Evolutionary conservation across 1,140 invertebrate species (phyloP), one percentile per base, ranked within the genome.

Genomic region (Zaprionus capensis): DNA sequence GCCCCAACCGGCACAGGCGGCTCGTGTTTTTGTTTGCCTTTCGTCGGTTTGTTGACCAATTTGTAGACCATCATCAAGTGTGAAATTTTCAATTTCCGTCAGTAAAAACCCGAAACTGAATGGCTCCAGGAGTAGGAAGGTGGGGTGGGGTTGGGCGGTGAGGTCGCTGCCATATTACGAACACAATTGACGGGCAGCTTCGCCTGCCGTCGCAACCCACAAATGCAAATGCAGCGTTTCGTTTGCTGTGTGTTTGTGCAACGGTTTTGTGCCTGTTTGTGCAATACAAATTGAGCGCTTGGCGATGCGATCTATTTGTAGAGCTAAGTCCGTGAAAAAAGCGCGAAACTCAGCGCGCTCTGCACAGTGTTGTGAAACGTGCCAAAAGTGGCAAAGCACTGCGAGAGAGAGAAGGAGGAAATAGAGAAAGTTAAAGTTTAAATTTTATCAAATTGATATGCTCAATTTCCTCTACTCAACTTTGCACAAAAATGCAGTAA

Each of bases 61-160:
- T 87, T 87, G 83, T 76, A 82, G 85, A 78, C 83, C 84, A 87
- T 87, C 85, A 88, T 84, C 83, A 88, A 87, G 83, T 87, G 83
- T 88, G 83, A 87, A 87, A 87, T 87, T 87, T 87, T 74, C 83
- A 87, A 87, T 87, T 87, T 87, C 83, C 83, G 85, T 78, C 67
- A 56, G 26, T 28, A 56, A 56, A 56, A 56, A 53, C 17, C 17
- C 20, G 6, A 14, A 22, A 26, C 14, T 17, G 26, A 12, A 56
- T n/a, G 15, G n/a, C 46, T 7, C 5, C 5, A 31, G 9, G 0
- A 1, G 26, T 11, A 28, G 22, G 1, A 1, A 62, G 41, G 2
- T 44, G 12, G 12, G 20, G 44, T 15, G 6, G 1, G 14, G 4
- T 7, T 14, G 44, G 31, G 3, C 11, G 31, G 9, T 31, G 22